phyloP scores from a whole-genome alignment of 2,113 vertebrate species.

The Myiopsitta monachus region DNA sequence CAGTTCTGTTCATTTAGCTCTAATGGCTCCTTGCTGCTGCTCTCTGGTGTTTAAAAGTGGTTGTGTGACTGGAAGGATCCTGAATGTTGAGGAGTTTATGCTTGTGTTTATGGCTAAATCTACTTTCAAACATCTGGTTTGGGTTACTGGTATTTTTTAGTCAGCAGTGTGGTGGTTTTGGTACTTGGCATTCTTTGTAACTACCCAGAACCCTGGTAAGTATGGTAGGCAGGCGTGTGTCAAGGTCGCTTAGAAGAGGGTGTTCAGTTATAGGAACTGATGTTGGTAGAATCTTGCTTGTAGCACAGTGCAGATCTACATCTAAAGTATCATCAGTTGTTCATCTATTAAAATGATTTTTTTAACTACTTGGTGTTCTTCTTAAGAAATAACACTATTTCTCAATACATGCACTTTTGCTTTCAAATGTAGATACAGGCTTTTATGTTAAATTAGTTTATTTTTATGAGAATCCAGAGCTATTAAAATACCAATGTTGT shows the following conservation, averaged over 20 bases:
- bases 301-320: conserved; percentile 48
- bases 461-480: conserved; percentile 69
- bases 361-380: conserved; percentile 36
- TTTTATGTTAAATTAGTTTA: conserved; percentile 54
- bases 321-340: conserved; percentile 29
- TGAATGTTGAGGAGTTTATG: background rate
- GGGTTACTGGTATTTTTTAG: conserved; percentile 12
- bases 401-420: conserved; percentile 67
- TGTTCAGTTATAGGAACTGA: conserved; percentile 22
- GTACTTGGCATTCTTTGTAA: conserved; percentile 28
- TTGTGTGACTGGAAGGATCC: background rate
- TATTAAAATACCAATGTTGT: conserved; percentile 60
- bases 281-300: conserved; percentile 32
- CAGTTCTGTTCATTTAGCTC: conserved; percentile 21
- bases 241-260: conserved; percentile 21
- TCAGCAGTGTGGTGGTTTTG: conserved; percentile 9
- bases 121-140: background rate
- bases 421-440: conserved; percentile 63
- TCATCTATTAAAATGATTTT: conserved; percentile 28
- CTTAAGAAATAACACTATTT: conserved; percentile 62
- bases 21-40: conserved; percentile 29
- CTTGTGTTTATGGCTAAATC: background rate
- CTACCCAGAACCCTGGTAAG: background rate
- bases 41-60: conserved; percentile 9
- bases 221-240: background rate